Base-by-base conservation (phyloP, 2,113 vertebrate genomes). In the Nothocercus nigrocapillus region DNA sequence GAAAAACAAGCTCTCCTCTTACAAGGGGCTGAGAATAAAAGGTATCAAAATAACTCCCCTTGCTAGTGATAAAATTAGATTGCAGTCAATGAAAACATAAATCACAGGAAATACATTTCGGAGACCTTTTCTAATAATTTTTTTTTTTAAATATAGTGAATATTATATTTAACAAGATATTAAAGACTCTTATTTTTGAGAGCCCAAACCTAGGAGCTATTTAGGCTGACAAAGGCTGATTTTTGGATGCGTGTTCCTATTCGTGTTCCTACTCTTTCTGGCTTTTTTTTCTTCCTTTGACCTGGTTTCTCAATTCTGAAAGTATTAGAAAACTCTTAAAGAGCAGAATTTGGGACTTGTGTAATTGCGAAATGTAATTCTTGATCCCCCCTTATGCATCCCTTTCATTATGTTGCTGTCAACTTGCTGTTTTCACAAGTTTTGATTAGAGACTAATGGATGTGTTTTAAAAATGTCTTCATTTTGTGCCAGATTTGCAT, bases 11-110 rank as follows among this genome's bases (percentile, higher is more conserved):
- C 97, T 18, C 97, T 99, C 78, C 99, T 99, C 63, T 92, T 99
- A 40, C 98, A 99, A 96, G 98, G 99, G 73, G 98, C 99, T 15
- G 98, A 99, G 94, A 99, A 99, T 96, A 99, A 99, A 98, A 99
- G 98, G 99, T 99, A 95, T 58, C 20, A n/a, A 59, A 75, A 73
- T 69, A 75, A 85, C 32, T 82, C 49, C 24, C 9, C 20, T 47
- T 70, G 36, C 30, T 66, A 36, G n/a, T 34, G 20, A 32, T 30
- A 72, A 61, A 79, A 74, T n/a, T 21, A 66, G 40, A 18, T 27
- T 62, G 53, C n/a, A 51, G 59, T 61, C 72, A n/a, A 49, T 36
- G 21, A 42, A 79, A 56, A 68, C 51, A 58, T 4, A 32, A 56
- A 12, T 47, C 2, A 24, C 28, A 36, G 51, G 10, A 78, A 68